These are phyloP conservation scores for Diglossa cyanea DNA, from an alignment of 2,797 vertebrate species.

Conservation along the genomic window DNA sequence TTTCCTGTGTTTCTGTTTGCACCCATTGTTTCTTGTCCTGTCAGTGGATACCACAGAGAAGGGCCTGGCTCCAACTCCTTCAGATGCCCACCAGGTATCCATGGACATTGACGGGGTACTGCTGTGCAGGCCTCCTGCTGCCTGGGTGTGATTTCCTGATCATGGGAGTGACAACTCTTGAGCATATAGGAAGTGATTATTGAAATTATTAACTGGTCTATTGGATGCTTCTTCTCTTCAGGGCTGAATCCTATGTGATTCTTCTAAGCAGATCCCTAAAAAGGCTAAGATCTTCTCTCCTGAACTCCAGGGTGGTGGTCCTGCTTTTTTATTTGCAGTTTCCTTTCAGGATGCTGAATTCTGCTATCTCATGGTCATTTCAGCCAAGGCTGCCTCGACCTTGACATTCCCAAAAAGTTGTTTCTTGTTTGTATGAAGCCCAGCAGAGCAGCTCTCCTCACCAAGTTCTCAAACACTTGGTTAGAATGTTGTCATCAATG, in stretches of 20 bases:
- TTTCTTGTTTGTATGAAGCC: not conserved
- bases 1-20: not conserved
- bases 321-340: not conserved
- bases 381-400: not conserved
- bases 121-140: not conserved
- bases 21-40: not conserved
- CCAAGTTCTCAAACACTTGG: not conserved
- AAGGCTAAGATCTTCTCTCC: not conserved
- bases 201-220: not conserved
- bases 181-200: not conserved
- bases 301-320: not conserved
- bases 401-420: not conserved
- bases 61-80: not conserved
- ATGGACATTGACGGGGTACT: accelerated
- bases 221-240: not conserved
- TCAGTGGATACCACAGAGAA: not conserved
- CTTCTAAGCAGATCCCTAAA: not conserved
- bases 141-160: not conserved
- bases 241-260: not conserved
- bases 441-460: not conserved
- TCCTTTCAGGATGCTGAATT: not conserved
- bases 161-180: not conserved
- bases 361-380: not conserved
- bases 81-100: not conserved
- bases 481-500: not conserved